Evolutionary conservation across 2,113 vertebrate genomes (phyloP).

Genomic region (Mormyrus iriodes): DNA sequence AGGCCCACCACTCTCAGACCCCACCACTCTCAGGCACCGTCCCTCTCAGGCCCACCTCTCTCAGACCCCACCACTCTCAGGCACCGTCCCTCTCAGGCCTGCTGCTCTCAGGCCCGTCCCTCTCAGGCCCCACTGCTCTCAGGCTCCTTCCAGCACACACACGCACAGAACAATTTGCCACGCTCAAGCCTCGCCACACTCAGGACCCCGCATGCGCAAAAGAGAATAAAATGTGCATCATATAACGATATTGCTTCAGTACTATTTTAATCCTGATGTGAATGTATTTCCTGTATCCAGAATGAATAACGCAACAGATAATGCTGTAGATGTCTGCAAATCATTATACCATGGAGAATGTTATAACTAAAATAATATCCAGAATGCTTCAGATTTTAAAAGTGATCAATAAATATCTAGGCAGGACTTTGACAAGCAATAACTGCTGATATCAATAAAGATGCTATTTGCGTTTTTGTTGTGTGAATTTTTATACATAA

Average conservation of each 20-base stretch:
- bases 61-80: no score
- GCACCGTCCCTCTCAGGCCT: no score
- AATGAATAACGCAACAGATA: background rate
- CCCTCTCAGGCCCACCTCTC: no score
- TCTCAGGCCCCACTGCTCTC: background rate
- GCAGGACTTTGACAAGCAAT: background rate
- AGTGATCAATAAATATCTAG: background rate
- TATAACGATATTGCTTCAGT: background rate
- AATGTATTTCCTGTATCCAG: background rate
- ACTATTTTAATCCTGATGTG: background rate
- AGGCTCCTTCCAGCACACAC: background rate
- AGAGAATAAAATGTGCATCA: background rate
- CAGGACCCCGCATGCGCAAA: background rate
- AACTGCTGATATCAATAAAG: background rate
- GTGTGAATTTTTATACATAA: background rate
- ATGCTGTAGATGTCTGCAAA: background rate
- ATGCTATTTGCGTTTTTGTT: background rate
- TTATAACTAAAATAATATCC: background rate
- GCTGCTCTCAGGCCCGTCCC: no score
- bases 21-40: no score
- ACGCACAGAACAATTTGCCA: no score
- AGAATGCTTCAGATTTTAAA: background rate
- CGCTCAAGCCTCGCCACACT: background rate
- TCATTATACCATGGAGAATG: background rate
- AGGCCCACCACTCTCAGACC: no score